Evolutionary conservation across 2,113 vertebrate species (phyloP), one percentile per base, ranked within the genome.

Genomic region (Dolichallabes microphthalmus): DNA sequence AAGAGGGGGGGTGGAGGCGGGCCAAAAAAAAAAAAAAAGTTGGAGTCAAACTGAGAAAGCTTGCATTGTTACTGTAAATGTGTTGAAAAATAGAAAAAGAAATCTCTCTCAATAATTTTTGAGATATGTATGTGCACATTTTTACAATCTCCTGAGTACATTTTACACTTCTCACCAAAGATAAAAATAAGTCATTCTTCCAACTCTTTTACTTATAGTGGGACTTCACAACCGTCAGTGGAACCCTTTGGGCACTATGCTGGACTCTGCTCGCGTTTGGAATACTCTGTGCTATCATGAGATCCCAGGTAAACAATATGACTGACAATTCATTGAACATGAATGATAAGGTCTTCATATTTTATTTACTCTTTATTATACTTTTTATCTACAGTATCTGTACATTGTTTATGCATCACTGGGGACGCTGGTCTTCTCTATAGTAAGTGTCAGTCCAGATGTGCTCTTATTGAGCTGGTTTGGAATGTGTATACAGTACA

Each of bases 351-450:
- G 58, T 27, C 3, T 55, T 32, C 12, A 39, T 30, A 30, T 10
- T 52, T 55, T 27, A 75, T 61, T 55, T 39, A 0, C 4, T 45
- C 15, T 9, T 75, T 64, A 35, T 53, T 17, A 13, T 64, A 71
- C 17, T 84, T 90, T 88, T 84, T 61, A 25, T 87, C 77, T 45
- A 73, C 93, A 96, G 96, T 96, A 93, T 91, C 4, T 94, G 32
- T 86, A 95, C 89, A 93, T 95, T 74, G 0, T 90, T 3, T 96
- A 95, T 63, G 93, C 95, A 55, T 93, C 89, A 11, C 86, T 96
- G 45, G 95, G 94, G 88, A 96, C 95, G 5, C 6, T 94, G 81
- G 0, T 96, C 83, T 97, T 97, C 91, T 95, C 95, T 73, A 17
- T 95, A 15, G 95, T 96, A 92, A 95, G 96, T 95, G 89, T 35